Conservation (phyloP, 2,797 vertebrate species). For the Coendou prehensilis region DNA sequence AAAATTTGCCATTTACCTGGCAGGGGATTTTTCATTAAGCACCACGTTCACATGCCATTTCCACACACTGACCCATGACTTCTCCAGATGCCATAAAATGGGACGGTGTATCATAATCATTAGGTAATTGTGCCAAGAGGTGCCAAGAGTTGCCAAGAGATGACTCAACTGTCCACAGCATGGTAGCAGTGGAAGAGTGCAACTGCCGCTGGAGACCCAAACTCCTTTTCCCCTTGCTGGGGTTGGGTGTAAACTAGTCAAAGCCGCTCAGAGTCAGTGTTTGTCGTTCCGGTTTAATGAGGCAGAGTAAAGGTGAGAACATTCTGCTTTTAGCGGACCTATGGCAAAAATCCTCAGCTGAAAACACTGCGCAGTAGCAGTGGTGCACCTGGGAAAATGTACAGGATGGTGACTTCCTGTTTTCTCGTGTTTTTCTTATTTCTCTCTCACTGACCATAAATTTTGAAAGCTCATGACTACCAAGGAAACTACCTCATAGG, state of each 20-base stretch:
- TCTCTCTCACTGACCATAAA: not conserved
- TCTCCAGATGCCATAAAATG: rapidly evolving
- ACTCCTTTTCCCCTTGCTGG: not conserved
- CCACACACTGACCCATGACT: rapidly evolving
- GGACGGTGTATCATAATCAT: rapidly evolving
- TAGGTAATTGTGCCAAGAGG: not conserved
- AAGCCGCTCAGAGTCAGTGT: not conserved
- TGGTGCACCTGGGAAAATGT: not conserved
- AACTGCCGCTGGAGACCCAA: not conserved
- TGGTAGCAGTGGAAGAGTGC: not conserved
- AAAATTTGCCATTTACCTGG: not conserved
- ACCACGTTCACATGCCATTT: not conserved
- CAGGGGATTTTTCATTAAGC: not conserved
- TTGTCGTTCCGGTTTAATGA: not conserved
- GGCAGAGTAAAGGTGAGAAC: slow-evolving; percentile 3
- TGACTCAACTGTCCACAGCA: too few relatives aligned
- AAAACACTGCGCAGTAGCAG: not conserved
- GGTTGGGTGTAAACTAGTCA: not conserved
- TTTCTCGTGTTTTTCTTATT: not conserved
- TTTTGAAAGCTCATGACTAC: not conserved
- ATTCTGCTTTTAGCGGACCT: not conserved
- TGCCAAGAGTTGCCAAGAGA: not conserved
- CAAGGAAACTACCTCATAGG: not conserved
- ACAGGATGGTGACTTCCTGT: not conserved
- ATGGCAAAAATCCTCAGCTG: not conserved